A percentile compares a stretch with the other conserved stretches of the same genome.
Conservation (phyloP, 2,888 invertebrate species). For the Apotomis capreana region DNA sequence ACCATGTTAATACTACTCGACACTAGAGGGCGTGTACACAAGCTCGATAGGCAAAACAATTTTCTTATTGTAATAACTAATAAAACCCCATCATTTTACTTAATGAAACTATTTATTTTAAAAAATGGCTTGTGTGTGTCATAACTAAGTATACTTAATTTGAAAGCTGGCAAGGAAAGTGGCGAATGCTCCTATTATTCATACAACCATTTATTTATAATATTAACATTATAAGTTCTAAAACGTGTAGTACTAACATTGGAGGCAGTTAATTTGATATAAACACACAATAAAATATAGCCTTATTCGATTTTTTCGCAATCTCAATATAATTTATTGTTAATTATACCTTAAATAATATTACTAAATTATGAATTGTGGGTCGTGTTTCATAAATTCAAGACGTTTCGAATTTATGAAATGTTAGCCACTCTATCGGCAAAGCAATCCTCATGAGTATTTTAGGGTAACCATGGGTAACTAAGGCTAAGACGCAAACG, state of each 20-base stretch:
- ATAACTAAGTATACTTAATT: constrained; percentile 2
- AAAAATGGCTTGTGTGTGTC: neutral
- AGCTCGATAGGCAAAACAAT: neutral
- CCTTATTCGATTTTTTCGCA: neutral
- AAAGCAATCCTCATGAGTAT: neutral
- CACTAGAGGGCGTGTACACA: constrained; percentile 9
- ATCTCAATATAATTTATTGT: neutral
- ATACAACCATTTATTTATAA: no score
- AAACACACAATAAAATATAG: constrained; percentile 5
- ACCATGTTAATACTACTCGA: neutral
- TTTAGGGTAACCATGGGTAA: neutral
- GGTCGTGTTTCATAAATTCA: constrained; percentile 38
- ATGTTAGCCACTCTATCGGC: constrained; percentile 5
- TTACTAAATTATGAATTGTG: constrained; percentile 5
- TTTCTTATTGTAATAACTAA: neutral
- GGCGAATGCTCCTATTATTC: no score
- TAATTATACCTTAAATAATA: neutral
- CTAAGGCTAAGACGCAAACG: no score
- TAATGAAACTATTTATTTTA: constrained; percentile 4
- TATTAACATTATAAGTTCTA: no score
- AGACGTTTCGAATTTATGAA: constrained; percentile 38
- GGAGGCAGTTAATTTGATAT: constrained; percentile 6
- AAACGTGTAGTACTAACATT: neutral
- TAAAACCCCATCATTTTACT: neutral
- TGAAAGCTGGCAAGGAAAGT: no score